Percentiles rank a stretch among this genome's conserved stretches.
Evolutionary conservation across 2,113 vertebrate species (phyloP).

Genomic region (Cercopithecus mona): DNA sequence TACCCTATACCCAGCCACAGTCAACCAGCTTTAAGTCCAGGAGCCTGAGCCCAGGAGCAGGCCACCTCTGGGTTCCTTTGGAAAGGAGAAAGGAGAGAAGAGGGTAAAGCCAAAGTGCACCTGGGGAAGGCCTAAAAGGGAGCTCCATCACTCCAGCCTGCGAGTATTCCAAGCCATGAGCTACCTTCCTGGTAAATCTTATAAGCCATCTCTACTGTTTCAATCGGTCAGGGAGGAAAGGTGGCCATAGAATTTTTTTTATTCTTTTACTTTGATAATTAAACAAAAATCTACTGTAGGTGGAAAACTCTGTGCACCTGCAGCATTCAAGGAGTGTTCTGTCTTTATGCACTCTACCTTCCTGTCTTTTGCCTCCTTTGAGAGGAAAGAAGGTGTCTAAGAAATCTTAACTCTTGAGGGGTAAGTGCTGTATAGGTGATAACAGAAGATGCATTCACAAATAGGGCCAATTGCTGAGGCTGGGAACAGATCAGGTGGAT

Average conservation of each 20-base stretch:
- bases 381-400: not conserved
- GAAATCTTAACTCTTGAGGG: not conserved
- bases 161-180: not conserved
- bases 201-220: not conserved
- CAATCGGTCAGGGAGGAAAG: not conserved
- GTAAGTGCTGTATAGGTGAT: not conserved
- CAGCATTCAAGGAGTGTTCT: not conserved
- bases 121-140: not conserved
- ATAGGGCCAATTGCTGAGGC: not conserved
- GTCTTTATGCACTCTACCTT: too few relatives aligned
- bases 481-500: too few relatives aligned
- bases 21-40: not conserved
- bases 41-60: not conserved
- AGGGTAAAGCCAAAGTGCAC: too few relatives aligned
- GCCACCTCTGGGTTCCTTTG: not conserved
- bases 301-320: not conserved
- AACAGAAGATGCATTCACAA: not conserved
- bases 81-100: not conserved
- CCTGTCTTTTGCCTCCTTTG: not conserved
- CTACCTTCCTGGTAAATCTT: not conserved
- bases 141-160: too few relatives aligned
- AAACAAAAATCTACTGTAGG: too few relatives aligned
- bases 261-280: not conserved
- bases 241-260: not conserved
- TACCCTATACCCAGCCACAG: not conserved